Conservation (phyloP, 2,113 vertebrate species). For the Anguilla japonica region DNA sequence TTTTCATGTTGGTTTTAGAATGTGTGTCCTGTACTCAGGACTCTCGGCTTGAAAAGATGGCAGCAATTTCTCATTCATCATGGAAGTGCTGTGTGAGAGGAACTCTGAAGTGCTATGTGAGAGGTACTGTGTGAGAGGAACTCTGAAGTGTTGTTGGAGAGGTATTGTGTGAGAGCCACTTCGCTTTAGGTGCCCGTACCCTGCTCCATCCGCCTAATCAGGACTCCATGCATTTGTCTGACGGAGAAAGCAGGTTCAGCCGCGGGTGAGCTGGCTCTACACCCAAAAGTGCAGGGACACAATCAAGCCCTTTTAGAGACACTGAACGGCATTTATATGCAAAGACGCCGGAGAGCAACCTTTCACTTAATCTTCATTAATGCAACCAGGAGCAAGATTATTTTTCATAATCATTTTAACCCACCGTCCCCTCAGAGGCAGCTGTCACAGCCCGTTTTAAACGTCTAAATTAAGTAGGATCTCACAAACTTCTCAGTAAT, state of each 20-base stretch:
- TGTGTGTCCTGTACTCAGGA: too few species aligned
- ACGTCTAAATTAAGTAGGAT: slow-evolving; percentile 65
- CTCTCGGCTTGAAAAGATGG: too few species aligned
- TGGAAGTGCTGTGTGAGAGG: neutral
- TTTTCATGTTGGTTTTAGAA: too few species aligned
- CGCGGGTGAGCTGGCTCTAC: neutral
- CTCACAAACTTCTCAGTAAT: slow-evolving; percentile 62
- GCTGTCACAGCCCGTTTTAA: slow-evolving; percentile 58
- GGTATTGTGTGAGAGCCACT: neutral
- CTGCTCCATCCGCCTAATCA: neutral
- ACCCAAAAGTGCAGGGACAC: neutral
- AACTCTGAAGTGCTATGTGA: too few species aligned
- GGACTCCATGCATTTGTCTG: neutral
- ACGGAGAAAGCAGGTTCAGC: neutral
- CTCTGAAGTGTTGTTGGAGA: neutral
- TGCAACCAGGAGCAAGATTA: slow-evolving; percentile 48
- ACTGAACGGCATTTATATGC: slow-evolving; percentile 52
- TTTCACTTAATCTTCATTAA: slow-evolving; percentile 47
- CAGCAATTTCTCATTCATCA: neutral
- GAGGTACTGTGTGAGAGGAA: neutral
- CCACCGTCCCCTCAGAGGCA: slow-evolving; percentile 34
- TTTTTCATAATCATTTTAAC: slow-evolving; percentile 52
- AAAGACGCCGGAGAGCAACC: slow-evolving; percentile 51
- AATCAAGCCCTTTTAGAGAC: slow-evolving; percentile 33
- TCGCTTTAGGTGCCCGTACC: neutral